Conservation (phyloP, 2,888 invertebrate genomes). For the Coecobrya sp. region DNA sequence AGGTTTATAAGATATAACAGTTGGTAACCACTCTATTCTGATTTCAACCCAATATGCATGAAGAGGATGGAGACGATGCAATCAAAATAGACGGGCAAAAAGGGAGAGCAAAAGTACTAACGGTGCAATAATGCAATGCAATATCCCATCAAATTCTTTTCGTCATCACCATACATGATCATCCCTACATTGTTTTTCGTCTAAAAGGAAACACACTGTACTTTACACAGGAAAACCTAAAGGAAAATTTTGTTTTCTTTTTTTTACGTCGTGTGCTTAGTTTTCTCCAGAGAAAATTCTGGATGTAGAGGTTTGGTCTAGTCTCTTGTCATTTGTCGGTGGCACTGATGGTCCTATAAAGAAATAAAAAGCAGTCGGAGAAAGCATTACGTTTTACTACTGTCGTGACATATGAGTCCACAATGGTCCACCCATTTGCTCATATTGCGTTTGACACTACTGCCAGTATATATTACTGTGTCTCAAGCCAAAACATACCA, state of each 20-base stretch:
- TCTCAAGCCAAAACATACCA: slow-evolving; percentile 51
- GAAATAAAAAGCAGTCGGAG: slow-evolving; percentile 73
- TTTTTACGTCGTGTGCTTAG: not conserved
- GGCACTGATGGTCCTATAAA: slow-evolving; percentile 79
- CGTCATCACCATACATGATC: slow-evolving; percentile 53
- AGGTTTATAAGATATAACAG: too few relatives aligned
- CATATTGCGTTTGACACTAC: slow-evolving; percentile 73
- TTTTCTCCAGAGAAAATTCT: slow-evolving; percentile 51
- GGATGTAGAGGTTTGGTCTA: slow-evolving; percentile 28
- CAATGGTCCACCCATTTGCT: slow-evolving; percentile 77
- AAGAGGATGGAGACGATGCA: slow-evolving; percentile 3
- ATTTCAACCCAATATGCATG: too few relatives aligned
- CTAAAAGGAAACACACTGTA: not conserved
- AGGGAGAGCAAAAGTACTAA: slow-evolving; percentile 55
- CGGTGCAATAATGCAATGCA: slow-evolving; percentile 43
- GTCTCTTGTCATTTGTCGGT: slow-evolving; percentile 76
- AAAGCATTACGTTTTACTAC: slow-evolving; percentile 75
- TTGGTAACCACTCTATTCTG: too few relatives aligned
- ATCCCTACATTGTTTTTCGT: not conserved
- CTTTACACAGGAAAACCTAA: not conserved
- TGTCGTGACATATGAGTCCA: slow-evolving; percentile 78
- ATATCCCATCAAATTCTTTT: slow-evolving; percentile 63
- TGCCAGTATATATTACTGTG: slow-evolving; percentile 30
- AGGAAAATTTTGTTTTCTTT: slow-evolving; percentile 31
- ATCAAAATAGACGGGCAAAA: slow-evolving; percentile 68